A percentile compares a stretch with the other conserved stretches of the same genome.
Evolutionary conservation across 2,888 invertebrate species (phyloP).

Genomic region (Odontocerum albicorne): DNA sequence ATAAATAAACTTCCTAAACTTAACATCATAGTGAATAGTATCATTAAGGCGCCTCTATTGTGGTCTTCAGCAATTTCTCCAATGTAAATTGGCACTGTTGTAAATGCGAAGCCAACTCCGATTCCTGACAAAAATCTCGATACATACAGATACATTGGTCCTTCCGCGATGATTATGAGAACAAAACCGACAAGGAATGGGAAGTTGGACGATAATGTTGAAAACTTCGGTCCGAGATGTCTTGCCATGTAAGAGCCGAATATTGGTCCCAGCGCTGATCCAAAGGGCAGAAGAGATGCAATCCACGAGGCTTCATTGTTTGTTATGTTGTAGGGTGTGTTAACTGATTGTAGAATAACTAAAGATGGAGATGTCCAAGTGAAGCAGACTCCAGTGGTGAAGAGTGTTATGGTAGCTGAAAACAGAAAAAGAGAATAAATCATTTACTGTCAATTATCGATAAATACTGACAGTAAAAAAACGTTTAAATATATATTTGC

Average conservation of each 20-base stretch:
- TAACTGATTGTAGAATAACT: constrained; percentile 42
- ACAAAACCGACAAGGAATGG: constrained; percentile 29
- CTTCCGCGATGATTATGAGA: constrained; percentile 26
- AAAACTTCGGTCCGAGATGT: constrained; percentile 32
- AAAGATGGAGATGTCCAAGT: constrained; percentile 48
- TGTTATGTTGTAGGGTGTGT: constrained; percentile 42
- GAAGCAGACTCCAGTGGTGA: constrained; percentile 43
- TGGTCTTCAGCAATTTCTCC: constrained; percentile 36
- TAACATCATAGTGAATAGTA: constrained; percentile 30
- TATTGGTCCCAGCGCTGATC: constrained; percentile 29
- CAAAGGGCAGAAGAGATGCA: constrained; percentile 28
- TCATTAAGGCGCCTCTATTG: constrained; percentile 35
- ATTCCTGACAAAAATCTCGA: constrained; percentile 40
- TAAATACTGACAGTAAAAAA: too few species aligned
- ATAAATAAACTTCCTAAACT: constrained; percentile 30
- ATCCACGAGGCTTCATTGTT: constrained; percentile 47
- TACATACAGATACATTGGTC: constrained; percentile 40
- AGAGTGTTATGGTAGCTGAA: constrained; percentile 32
- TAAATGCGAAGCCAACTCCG: constrained; percentile 33
- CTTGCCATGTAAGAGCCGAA: constrained; percentile 24
- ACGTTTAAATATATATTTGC: too few species aligned
- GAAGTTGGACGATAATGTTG: constrained; percentile 24
- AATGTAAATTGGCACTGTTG: constrained; percentile 35
- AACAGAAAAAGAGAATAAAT: constrained; percentile 22
- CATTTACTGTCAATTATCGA: too few species aligned